phyloP scores from a whole-genome alignment of 2,888 invertebrate genomes.

The Smittia sp. region DNA sequence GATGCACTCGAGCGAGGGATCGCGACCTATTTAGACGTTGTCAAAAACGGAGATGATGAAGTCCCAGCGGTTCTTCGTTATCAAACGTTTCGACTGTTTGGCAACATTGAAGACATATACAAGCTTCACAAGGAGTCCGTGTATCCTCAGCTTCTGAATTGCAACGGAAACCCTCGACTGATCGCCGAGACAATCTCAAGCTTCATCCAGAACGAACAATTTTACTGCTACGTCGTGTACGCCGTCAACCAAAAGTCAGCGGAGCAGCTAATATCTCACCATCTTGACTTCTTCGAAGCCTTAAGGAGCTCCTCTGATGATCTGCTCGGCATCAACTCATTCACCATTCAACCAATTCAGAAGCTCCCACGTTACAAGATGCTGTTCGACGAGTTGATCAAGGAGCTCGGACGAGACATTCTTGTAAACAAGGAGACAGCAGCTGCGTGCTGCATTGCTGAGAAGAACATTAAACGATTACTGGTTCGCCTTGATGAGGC shows the following conservation, averaged over 20 bases:
- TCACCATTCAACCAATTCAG: slow-evolving; percentile 19
- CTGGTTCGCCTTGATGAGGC: not conserved
- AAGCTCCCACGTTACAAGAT: slow-evolving; percentile 6
- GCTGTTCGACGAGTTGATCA: slow-evolving; percentile 27
- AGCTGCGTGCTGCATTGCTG: not conserved
- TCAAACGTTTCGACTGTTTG: slow-evolving; percentile 25
- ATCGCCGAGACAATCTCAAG: not conserved
- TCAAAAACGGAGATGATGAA: not conserved
- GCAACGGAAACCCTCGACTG: not conserved
- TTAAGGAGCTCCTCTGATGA: not conserved
- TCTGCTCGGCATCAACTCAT: not conserved
- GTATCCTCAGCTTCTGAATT: not conserved
- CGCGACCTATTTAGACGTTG: not conserved
- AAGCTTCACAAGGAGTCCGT: not conserved
- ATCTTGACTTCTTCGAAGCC: not conserved
- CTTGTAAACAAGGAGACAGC: not conserved
- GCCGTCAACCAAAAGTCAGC: not conserved
- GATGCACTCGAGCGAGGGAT: not conserved
- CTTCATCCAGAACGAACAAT: not conserved
- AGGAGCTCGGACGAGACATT: not conserved
- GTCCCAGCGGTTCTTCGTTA: not conserved
- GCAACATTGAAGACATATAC: slow-evolving; percentile 9
- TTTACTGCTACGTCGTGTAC: slow-evolving; percentile 19
- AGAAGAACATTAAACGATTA: not conserved
- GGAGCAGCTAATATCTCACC: not conserved